Evolutionary conservation across 2,888 invertebrate species (phyloP).

Genomic region (Leucophenga montana): DNA sequence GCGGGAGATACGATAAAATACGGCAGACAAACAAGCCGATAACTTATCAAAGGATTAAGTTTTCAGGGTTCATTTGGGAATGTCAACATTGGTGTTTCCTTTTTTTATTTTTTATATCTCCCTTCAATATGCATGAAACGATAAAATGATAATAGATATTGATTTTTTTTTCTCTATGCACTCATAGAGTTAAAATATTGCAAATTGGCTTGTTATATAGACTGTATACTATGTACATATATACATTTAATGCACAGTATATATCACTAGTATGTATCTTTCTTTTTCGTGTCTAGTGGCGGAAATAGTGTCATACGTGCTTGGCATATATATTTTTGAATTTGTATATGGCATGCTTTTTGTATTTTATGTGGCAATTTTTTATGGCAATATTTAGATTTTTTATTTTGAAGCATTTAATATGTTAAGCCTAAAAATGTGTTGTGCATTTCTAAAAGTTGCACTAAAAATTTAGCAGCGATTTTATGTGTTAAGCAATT

Average conservation of each 20-base stretch:
- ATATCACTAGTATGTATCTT: not conserved
- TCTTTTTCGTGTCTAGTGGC: not conserved
- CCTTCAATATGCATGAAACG: not conserved
- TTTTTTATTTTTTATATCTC: constrained; percentile 28
- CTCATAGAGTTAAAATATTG: constrained; percentile 1
- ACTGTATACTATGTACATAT: no score
- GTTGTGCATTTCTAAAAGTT: no score
- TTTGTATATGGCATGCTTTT: no score
- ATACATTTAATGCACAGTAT: not conserved
- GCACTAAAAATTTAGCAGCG: no score
- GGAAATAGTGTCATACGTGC: constrained; percentile 14
- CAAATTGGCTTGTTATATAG: constrained; percentile 13
- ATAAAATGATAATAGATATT: constrained; percentile 14
- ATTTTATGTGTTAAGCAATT: no score
- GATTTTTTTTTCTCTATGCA: constrained; percentile 8
- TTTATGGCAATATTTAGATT: no score
- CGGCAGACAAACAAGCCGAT: constrained; percentile 33
- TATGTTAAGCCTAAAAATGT: no score
- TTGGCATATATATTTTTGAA: constrained; percentile 2
- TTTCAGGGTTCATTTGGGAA: constrained; percentile 48
- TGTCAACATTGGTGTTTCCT: constrained; percentile 47
- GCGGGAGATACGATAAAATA: no score
- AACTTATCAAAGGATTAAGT: constrained; percentile 57
- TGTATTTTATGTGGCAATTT: no score
- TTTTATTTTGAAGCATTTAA: no score